phyloP scores from a whole-genome alignment of 2,888 invertebrate species.

The Deilephila porcellus region DNA sequence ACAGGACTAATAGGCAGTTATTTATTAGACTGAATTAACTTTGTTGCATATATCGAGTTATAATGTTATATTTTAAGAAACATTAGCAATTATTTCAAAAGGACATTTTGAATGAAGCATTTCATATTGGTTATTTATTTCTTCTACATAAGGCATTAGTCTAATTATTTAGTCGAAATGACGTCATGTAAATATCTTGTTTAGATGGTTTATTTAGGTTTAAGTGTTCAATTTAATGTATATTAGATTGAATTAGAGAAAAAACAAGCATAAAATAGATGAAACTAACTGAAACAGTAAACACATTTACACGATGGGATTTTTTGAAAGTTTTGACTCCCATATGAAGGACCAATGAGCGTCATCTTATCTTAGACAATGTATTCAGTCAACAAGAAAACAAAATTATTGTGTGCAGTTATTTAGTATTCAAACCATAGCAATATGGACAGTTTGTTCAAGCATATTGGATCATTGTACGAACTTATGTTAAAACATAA shows the following conservation, averaged over 20 bases:
- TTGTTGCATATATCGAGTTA: slow-evolving; percentile 71
- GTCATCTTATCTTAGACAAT: slow-evolving; percentile 64
- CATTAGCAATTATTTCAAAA: slow-evolving; percentile 71
- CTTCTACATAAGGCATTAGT: slow-evolving; percentile 79
- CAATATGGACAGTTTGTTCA: slow-evolving; percentile 74
- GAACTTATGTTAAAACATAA: slow-evolving; percentile 82
- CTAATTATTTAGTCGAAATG: slow-evolving; percentile 82
- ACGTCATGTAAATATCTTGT: slow-evolving; percentile 81
- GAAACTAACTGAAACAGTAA: slow-evolving; percentile 59
- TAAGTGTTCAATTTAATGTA: slow-evolving; percentile 82
- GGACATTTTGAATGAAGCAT: slow-evolving; percentile 78
- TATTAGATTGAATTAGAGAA: slow-evolving; percentile 77
- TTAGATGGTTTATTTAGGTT: slow-evolving; percentile 81
- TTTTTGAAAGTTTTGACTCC: slow-evolving; percentile 68
- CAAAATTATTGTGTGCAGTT: slow-evolving; percentile 56
- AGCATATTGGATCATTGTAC: slow-evolving; percentile 82
- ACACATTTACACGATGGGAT: slow-evolving; percentile 62
- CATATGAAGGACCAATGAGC: slow-evolving; percentile 79
- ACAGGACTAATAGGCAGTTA: slow-evolving; percentile 64
- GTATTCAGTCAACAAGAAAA: slow-evolving; percentile 53
- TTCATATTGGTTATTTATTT: slow-evolving; percentile 84
- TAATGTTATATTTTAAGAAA: slow-evolving; percentile 73
- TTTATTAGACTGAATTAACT: slow-evolving; percentile 77
- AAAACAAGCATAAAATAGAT: slow-evolving; percentile 50
- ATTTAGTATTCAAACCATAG: slow-evolving; percentile 57